Conservation (phyloP, 1,140 invertebrate genomes). For the Lordiphosa collinella region DNA sequence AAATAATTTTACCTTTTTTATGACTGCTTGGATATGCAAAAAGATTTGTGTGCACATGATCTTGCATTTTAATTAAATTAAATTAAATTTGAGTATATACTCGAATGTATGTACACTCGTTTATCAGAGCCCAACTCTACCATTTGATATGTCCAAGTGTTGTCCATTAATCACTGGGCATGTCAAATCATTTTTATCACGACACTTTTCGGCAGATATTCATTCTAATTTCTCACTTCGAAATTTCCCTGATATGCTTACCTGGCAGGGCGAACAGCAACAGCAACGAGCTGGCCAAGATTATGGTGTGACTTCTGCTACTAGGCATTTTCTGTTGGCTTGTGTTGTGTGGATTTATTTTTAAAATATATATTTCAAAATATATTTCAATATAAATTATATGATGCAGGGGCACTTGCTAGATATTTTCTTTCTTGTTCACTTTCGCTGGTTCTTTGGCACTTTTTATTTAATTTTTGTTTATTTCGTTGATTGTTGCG, state of each 20-base stretch:
- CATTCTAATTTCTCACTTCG: conserved; percentile 7
- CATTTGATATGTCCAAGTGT: too few relatives aligned
- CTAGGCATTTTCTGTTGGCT: conserved; percentile 21
- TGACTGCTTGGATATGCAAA: conserved; percentile 33
- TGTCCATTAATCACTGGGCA: too few relatives aligned
- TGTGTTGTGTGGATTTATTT: conserved; percentile 3
- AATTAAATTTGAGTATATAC: not conserved
- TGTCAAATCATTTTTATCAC: conserved; percentile 38
- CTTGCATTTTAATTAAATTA: conserved; percentile 36
- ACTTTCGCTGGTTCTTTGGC: not conserved
- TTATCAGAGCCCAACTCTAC: not conserved
- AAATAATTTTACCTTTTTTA: conserved; percentile 25
- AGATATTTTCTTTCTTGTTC: not conserved
- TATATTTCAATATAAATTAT: conserved; percentile 17
- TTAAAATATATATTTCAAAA: conserved; percentile 19
- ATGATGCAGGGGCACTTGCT: not conserved
- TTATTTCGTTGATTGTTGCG: conserved; percentile 1
- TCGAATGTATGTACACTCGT: not conserved
- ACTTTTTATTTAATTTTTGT: conserved; percentile 3
- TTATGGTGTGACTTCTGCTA: conserved; percentile 13
- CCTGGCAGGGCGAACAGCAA: conserved; percentile 54
- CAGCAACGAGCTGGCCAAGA: conserved; percentile 44
- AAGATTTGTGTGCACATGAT: conserved; percentile 23
- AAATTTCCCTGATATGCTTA: conserved; percentile 32
- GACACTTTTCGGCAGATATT: conserved; percentile 38